phyloP scores from a whole-genome alignment of 2,888 invertebrate genomes.

The Pemphredon lugubris region DNA sequence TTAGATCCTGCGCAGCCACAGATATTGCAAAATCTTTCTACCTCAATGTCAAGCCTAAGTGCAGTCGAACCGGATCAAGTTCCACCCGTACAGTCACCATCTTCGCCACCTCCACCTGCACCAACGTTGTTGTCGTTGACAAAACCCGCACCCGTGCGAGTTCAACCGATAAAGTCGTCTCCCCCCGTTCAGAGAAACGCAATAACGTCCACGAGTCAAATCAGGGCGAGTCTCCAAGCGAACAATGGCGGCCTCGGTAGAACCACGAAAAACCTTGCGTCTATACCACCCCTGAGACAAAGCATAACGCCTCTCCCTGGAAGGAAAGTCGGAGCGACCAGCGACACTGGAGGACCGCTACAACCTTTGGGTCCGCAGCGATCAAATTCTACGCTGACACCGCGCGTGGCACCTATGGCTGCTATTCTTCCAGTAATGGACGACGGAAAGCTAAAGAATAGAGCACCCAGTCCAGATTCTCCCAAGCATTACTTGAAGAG shows the following conservation, averaged over 20 bases:
- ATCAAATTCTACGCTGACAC: conserved; percentile 78
- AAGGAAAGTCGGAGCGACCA: conserved; percentile 64
- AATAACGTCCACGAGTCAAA: conserved; percentile 78
- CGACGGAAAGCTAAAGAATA: conserved; percentile 75
- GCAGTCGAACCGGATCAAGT: conserved; percentile 68
- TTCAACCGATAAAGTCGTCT: conserved; percentile 78
- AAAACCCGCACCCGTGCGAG: conserved; percentile 77
- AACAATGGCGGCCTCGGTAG: conserved; percentile 69
- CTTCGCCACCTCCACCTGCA: conserved; percentile 65
- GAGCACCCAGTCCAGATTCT: conserved; percentile 78
- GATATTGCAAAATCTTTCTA: conserved; percentile 79
- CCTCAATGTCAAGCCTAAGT: conserved; percentile 76
- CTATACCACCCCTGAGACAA: conserved; percentile 78
- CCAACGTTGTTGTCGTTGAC: conserved; percentile 70
- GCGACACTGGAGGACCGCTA: conserved; percentile 54
- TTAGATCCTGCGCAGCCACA: conserved; percentile 82
- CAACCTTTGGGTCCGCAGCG: conserved; percentile 78
- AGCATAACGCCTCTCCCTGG: conserved; percentile 76
- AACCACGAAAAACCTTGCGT: conserved; percentile 75
- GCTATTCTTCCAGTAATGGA: conserved; percentile 79
- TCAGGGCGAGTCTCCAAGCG: conserved; percentile 75
- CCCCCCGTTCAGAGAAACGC: conserved; percentile 76
- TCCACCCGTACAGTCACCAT: conserved; percentile 65
- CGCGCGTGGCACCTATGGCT: conserved; percentile 78
- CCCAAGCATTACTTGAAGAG: conserved; percentile 76